Conservation (phyloP, 2,113 vertebrate genomes). For the Fulica atra region DNA sequence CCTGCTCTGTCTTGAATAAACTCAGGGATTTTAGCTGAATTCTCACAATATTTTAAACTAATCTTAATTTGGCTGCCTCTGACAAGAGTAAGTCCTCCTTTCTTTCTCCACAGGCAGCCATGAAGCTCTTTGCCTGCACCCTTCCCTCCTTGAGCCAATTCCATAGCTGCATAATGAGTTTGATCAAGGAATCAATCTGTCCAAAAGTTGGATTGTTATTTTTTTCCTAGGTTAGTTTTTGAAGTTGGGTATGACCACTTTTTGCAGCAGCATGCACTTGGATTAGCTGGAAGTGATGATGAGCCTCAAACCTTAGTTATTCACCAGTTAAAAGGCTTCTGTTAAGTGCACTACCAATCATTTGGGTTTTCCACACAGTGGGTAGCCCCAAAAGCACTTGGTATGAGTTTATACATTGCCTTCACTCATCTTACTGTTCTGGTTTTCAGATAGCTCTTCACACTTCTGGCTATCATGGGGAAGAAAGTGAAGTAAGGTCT, state of each 20-base stretch:
- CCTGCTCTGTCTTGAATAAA: neutral
- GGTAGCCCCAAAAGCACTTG: neutral
- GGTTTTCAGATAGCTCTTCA: neutral
- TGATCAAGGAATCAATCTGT: neutral
- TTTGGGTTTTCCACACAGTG: neutral
- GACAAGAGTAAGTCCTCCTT: neutral
- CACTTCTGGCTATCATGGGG: neutral
- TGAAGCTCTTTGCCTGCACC: neutral
- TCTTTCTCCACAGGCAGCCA: neutral
- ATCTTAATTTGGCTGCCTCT: neutral
- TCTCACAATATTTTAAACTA: neutral
- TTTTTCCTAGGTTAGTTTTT: neutral
- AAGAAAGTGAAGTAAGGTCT: neutral
- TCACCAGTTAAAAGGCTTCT: neutral
- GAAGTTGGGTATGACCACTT: neutral
- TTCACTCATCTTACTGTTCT: neutral
- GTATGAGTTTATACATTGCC: neutral
- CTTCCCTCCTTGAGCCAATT: neutral
- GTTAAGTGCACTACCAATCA: neutral
- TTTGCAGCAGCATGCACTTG: neutral
- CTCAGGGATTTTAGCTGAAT: neutral
- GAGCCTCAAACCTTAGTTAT: neutral
- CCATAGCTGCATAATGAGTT: neutral
- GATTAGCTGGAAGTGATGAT: neutral
- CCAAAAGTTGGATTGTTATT: neutral